Evolutionary conservation across 1,140 invertebrate genomes (phyloP).

Genomic region (Meteorus sp.): DNA sequence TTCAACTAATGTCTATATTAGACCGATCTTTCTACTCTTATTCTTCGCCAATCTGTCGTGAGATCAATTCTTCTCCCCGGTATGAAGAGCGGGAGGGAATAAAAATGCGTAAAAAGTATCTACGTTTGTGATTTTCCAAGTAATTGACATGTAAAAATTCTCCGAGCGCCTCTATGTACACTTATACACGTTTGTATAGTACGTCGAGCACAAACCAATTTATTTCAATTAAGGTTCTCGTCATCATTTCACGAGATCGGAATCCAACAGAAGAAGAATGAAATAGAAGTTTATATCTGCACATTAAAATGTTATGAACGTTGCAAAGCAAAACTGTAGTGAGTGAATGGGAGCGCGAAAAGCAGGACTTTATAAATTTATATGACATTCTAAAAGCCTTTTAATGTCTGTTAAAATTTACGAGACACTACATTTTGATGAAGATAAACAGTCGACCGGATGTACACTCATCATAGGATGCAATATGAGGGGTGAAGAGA

Average conservation of each 20-base stretch:
- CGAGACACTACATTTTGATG: too few relatives aligned
- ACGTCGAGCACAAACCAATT: conserved; percentile 6
- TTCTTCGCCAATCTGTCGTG: background rate
- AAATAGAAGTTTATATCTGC: too few relatives aligned
- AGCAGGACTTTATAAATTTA: background rate
- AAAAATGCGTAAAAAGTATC: too few relatives aligned
- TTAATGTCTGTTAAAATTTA: conserved; percentile 5
- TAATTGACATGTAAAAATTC: conserved; percentile 4
- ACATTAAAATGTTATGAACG: conserved; percentile 1
- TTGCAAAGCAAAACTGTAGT: background rate
- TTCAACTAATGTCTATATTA: too few relatives aligned
- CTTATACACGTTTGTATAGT: too few relatives aligned
- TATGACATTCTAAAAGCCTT: background rate
- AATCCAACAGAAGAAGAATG: background rate
- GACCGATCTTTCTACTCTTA: background rate
- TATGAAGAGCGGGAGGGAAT: background rate
- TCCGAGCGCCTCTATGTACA: conserved; percentile 1
- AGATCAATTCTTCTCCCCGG: background rate
- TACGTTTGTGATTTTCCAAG: too few relatives aligned
- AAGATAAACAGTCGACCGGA: too few relatives aligned
- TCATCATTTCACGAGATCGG: conserved; percentile 18
- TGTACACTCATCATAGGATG: too few relatives aligned
- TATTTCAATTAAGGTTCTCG: conserved; percentile 26
- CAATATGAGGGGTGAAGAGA: too few relatives aligned
- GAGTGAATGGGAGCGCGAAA: background rate